phyloP scores from a whole-genome alignment of 2,888 invertebrate species.

The Trissonchulus latispiculum region DNA sequence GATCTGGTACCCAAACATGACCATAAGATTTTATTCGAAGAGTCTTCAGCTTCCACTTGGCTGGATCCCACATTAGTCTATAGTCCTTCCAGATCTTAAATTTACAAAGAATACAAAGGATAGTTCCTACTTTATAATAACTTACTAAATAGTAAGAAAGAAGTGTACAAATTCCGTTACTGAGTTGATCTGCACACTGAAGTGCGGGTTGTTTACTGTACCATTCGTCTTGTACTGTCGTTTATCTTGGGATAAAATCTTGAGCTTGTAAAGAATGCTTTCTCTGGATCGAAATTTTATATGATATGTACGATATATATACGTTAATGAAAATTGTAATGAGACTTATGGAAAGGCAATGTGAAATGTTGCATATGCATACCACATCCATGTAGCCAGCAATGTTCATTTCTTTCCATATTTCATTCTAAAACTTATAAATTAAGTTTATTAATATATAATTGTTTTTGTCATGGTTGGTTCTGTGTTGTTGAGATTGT shows the following conservation, averaged over 20 bases:
- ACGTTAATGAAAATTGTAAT: no score
- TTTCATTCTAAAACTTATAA: slow-evolving; percentile 33
- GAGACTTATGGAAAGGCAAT: no score
- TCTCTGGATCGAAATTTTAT: no score
- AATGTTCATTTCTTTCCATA: slow-evolving; percentile 39
- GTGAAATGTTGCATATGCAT: no score
- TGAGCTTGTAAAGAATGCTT: neutral
- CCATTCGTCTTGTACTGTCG: neutral
- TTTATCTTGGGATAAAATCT: neutral
- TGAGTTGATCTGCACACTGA: no score
- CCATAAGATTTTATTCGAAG: slow-evolving; percentile 33
- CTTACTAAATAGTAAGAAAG: no score
- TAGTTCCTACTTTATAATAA: no score
- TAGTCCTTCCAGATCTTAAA: slow-evolving; percentile 36
- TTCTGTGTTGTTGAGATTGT: no score
- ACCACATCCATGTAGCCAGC: slow-evolving; percentile 35
- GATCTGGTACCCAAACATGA: slow-evolving; percentile 36
- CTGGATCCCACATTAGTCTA: slow-evolving; percentile 34
- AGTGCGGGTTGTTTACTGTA: neutral
- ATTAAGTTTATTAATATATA: neutral
- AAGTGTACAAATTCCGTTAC: no score
- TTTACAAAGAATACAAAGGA: no score
- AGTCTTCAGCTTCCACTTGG: slow-evolving; percentile 34
- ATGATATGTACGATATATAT: no score
- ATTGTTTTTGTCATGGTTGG: no score